Evolutionary conservation across 2,888 invertebrate species (phyloP), one percentile per base, ranked within the genome.

Genomic region (Platypus cylindrus): DNA sequence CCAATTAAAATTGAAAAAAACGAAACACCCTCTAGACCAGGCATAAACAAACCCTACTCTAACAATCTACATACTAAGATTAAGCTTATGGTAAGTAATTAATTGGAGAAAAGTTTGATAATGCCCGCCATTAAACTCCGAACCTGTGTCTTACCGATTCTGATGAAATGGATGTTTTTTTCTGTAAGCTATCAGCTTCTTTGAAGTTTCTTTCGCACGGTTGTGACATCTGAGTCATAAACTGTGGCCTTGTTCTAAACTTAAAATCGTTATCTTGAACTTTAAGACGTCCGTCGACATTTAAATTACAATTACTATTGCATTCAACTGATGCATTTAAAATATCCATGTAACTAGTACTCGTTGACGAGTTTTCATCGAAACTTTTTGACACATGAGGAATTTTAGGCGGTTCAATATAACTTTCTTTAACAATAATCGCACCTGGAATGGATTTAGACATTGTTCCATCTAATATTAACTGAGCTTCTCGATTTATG

Each of bases 391-490:
- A 61, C 31, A 67, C 56, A 16, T 66, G 45, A 9, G 54, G 60
- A 39, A 65, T 64, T 45, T 53, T 55, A 2, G 66, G 64, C 3
- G 66, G 64, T 47, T 69, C 68, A 18, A 68, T 68, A 44, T 60
- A 68, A 34, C 57, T 58, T 50, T 68, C 68, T 51, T 64, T 67
- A 2, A 68, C 60, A 16, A 66, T 49, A 14, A 67, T 55, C 3
- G 64, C 58, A 2, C 66, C 67, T 0, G 63, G 61, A 38, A 43
- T 48, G 9, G 44, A 23, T 37, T 44, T 48, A 15, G 43, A 47
- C 43, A 44, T 36, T n/a, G n/a, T n/a, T n/a, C n/a, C n/a, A n/a
- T n/a, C n/a, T n/a, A n/a, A n/a, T n/a, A n/a, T n/a, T 27, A 36
- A n/a, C 4, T 45, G 44, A 16, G 40, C 45, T 7, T 52, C 50